These are phyloP conservation scores for Clarias macrocephalus DNA, from an alignment of 2,113 vertebrate genomes.

Conservation along the genomic window DNA sequence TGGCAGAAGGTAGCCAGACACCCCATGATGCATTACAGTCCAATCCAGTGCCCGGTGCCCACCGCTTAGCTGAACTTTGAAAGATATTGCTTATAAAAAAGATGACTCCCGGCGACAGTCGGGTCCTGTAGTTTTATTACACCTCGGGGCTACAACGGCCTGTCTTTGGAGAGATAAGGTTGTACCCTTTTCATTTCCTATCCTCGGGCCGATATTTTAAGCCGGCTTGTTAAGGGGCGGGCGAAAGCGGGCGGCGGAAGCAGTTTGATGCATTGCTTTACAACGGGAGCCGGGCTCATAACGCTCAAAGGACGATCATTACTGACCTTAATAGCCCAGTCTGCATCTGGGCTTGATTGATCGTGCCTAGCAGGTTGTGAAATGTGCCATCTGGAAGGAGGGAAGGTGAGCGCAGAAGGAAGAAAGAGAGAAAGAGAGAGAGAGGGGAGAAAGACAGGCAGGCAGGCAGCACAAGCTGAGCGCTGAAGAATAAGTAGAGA, in stretches of 20 bases:
- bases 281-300: conserved; percentile 70
- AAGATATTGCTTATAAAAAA: conserved; percentile 91
- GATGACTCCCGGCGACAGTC: conserved; percentile 85
- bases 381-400: conserved; percentile 80
- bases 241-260: conserved; percentile 67
- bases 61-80: conserved; percentile 83
- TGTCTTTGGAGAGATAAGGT: conserved; percentile 93
- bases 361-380: conserved; percentile 79
- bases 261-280: conserved; percentile 68
- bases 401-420: conserved; percentile 56
- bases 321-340: conserved; percentile 71
- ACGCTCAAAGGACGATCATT: conserved; percentile 76
- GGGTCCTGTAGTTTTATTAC: conserved; percentile 93
- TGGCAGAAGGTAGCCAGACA: conserved; percentile 52
- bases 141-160: conserved; percentile 84
- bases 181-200: conserved; percentile 92
- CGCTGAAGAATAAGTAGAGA: conserved; percentile 45
- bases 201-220: conserved; percentile 88
- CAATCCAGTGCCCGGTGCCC: conserved; percentile 68
- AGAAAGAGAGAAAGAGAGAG: conserved; percentile 58
- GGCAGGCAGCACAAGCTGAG: conserved; percentile 59
- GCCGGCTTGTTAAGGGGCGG: conserved; percentile 77
- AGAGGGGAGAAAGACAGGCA: conserved; percentile 57
- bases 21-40: conserved; percentile 71
- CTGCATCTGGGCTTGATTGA: conserved; percentile 76